These are phyloP conservation scores for Mastomys coucha DNA, from an alignment of 2,113 vertebrate genomes.

Conservation along the genomic window DNA sequence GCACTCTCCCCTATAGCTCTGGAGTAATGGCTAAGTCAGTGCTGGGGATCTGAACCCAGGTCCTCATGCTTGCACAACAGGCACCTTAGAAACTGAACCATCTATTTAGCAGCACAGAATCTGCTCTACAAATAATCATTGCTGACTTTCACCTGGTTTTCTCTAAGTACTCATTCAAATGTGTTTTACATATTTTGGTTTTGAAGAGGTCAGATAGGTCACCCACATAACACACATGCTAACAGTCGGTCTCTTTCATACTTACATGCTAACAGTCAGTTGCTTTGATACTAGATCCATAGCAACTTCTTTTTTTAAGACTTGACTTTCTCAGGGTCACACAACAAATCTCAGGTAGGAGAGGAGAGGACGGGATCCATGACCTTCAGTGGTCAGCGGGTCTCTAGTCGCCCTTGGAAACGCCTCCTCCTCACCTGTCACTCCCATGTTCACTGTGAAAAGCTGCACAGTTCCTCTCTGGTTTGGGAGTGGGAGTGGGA, in stretches of 20 bases:
- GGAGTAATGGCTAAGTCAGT: not conserved
- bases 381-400: conserved; percentile 71
- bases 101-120: not conserved
- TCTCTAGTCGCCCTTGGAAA: conserved; percentile 76
- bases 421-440: conserved; percentile 66
- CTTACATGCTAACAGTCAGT: not conserved
- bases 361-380: conserved; percentile 70
- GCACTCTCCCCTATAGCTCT: no score
- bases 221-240: conserved; percentile 29
- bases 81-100: not conserved
- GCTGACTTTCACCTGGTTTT: conserved; percentile 35
- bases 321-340: conserved; percentile 75
- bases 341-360: conserved; percentile 68
- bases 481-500: no score
- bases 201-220: not conserved
- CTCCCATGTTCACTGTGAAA: conserved; percentile 55
- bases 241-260: not conserved
- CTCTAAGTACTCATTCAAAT: conserved; percentile 18
- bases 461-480: conserved; percentile 39
- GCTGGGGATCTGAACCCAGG: not conserved
- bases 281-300: not conserved
- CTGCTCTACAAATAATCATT: conserved; percentile 34
- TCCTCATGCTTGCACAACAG: accelerated
- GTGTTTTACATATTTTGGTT: not conserved
- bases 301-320: conserved; percentile 58